phyloP scores from a whole-genome alignment of 2,113 vertebrate species.

The Chaetodon trifascialis region DNA sequence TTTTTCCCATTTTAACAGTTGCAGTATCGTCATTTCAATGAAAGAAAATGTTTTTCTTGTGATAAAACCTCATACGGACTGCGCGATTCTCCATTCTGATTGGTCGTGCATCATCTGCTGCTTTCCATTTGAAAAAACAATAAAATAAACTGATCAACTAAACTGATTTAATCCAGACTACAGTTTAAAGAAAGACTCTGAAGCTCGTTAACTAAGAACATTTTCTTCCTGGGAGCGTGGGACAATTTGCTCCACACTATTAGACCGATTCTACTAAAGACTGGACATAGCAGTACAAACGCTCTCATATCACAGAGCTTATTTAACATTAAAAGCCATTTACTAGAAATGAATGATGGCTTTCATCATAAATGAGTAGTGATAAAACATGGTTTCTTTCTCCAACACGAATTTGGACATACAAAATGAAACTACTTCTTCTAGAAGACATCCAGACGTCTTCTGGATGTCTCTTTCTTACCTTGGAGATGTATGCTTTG shows the following conservation, averaged over 20 bases:
- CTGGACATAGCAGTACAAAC: neutral
- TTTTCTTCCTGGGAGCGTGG: neutral
- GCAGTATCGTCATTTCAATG: neutral
- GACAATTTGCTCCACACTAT: neutral
- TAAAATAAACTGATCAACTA: neutral
- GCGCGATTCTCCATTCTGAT: neutral
- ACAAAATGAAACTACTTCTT: neutral
- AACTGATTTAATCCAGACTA: neutral
- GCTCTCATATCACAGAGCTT: neutral
- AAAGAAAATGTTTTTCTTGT: neutral
- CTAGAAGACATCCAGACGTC: too few relatives aligned
- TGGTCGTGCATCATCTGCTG: neutral
- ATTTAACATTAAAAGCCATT: neutral
- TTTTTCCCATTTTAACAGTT: neutral
- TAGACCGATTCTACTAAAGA: neutral
- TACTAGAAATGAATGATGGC: neutral
- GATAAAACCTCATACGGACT: too few relatives aligned
- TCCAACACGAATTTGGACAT: neutral
- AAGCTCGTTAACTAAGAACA: neutral
- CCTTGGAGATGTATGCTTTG: constrained; percentile 89
- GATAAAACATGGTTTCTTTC: neutral
- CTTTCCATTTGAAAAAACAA: neutral
- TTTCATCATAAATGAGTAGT: neutral
- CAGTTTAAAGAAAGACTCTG: neutral
- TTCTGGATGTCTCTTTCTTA: constrained; percentile 60